Evolutionary conservation across 2,797 vertebrate species (phyloP), one percentile per base, ranked within the genome.

Genomic region (Chloroceryle amazona): DNA sequence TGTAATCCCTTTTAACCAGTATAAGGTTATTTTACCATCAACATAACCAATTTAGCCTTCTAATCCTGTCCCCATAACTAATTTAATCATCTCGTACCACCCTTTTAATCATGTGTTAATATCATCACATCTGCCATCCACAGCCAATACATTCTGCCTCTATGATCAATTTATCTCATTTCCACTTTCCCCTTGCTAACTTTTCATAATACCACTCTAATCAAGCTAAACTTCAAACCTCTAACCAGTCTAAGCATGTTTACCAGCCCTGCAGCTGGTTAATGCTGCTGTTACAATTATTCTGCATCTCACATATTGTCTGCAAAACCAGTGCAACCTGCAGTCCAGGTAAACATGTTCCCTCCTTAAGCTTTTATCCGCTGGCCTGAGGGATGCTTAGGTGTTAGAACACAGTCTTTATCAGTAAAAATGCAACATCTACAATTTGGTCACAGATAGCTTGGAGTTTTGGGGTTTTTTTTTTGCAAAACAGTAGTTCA

Each of bases 21-120:
- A 67, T 74, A 95, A 92, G 88, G 86, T 86, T 88, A 92, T 96
- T 93, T 92, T 81, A 92, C 80, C 88, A 89, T 96, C 62, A 68
- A 93, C 75, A 84, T 68, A 89, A 96, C 87, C 96, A 97, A 97
- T 96, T 95, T 94, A 95, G 86, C 89, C 60, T 79, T 93, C 86
- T 96, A 97, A 97, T 96, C 90, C 91, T 57, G 76, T 79, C 94
- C 86, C 86, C 89, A 66, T 92, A 94, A 96, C 95, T 96, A 96
- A 97, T 96, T 91, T 93, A 97, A 96, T 96, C 74, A 97, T 96
- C 81, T 89, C 10, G 0, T 74, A 65, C 90, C 70, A 86, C 81
- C 82, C 91, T 75, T 89, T 96, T 96, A 97, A 96, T 96, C 96
- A 96, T 23, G 70, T 71, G 82, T 94, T 96, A 95, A 96, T 91